These are phyloP conservation scores for Paralinhomoeus sp. DNA, from an alignment of 2,888 invertebrate species.

Conservation along the genomic window DNA sequence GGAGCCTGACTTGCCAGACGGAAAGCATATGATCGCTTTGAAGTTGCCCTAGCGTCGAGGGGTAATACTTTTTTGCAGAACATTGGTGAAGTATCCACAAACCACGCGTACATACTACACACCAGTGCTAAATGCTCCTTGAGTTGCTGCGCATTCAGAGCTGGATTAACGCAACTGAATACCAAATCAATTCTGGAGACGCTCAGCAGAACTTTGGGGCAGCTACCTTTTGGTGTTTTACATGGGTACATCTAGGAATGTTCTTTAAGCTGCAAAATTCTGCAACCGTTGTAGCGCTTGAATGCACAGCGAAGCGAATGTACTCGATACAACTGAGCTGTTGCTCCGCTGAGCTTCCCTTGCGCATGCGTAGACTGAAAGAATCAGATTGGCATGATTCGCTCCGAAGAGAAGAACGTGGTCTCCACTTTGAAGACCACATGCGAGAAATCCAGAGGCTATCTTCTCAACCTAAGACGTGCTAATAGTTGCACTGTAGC, in stretches of 20 bases:
- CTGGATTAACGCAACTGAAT: conserved; percentile 27
- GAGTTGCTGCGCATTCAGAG: conserved; percentile 22
- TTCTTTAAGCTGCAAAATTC: too few species aligned
- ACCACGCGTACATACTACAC: too few species aligned
- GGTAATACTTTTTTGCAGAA: too few species aligned
- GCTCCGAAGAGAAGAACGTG: conserved; percentile 30
- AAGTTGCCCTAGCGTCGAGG: conserved; percentile 30
- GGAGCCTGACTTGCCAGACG: conserved; percentile 21
- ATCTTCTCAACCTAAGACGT: conserved; percentile 24
- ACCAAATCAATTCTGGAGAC: conserved; percentile 30
- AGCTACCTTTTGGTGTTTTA: too few species aligned
- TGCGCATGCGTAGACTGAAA: conserved; percentile 26
- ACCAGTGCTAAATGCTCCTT: conserved; percentile 15
- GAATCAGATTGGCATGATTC: conserved; percentile 26
- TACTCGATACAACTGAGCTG: too few species aligned
- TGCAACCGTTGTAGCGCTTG: too few species aligned
- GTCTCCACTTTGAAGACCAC: conserved; percentile 28
- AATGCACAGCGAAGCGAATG: too few species aligned
- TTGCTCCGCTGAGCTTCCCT: too few species aligned
- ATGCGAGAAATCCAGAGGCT: conserved; percentile 26
- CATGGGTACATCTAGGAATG: too few species aligned
- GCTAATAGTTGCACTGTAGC: too few species aligned
- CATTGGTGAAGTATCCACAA: too few species aligned
- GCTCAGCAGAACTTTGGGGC: too few species aligned
- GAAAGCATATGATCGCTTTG: conserved; percentile 26